phyloP scores from a whole-genome alignment of 2,888 invertebrate species.

The Eupelmus urozonus region DNA sequence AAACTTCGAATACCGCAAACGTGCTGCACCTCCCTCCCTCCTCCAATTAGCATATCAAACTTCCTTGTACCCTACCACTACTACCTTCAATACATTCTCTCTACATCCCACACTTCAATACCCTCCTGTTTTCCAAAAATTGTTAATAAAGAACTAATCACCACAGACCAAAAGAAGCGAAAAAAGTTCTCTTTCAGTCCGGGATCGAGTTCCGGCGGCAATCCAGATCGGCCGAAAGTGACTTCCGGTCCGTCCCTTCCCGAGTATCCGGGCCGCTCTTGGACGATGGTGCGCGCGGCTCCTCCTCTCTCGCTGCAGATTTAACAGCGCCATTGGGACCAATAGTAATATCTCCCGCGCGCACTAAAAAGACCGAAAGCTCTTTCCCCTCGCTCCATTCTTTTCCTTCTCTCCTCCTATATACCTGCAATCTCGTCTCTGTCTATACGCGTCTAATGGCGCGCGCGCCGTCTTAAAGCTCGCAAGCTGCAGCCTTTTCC shows the following conservation, averaged over 20 bases:
- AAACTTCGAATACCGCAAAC: not conserved
- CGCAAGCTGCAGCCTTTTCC: conserved; percentile 15
- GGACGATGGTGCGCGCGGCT: conserved; percentile 9
- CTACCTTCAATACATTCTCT: not conserved
- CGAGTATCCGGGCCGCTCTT: not conserved
- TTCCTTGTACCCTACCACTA: not conserved
- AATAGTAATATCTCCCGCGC: conserved; percentile 62
- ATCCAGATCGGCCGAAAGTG: no score
- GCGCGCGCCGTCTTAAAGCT: conserved; percentile 45
- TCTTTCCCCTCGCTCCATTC: conserved; percentile 28
- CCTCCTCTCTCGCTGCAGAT: conserved; percentile 57
- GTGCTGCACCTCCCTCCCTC: not conserved
- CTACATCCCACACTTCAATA: no score
- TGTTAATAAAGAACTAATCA: conserved; percentile 27
- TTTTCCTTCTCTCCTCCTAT: not conserved
- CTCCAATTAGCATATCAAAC: not conserved
- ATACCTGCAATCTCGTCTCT: not conserved
- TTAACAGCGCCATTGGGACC: conserved; percentile 63
- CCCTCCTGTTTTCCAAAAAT: not conserved
- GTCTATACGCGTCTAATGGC: conserved; percentile 18
- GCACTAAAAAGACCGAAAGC: conserved; percentile 57
- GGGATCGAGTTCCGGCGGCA: no score
- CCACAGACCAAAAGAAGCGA: not conserved
- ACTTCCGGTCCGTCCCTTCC: not conserved
- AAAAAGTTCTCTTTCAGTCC: no score